Evolutionary conservation across 2,797 vertebrate species (phyloP), one percentile per base, ranked within the genome.

Genomic region (Hybognathus amarus): DNA sequence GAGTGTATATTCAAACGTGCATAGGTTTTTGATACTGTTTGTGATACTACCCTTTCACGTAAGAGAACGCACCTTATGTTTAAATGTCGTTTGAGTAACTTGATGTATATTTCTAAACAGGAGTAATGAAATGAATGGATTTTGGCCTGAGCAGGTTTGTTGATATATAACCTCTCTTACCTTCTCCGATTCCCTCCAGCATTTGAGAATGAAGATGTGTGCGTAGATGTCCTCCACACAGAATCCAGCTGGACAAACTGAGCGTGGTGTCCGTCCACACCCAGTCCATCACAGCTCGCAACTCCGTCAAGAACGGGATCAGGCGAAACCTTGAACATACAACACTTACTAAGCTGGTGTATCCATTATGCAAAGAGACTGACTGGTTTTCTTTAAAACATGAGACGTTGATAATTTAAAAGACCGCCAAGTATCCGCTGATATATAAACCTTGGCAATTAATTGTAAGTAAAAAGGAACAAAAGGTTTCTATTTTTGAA

Each of bases 111-210:
- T 27, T 61, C 24, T 61, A 27, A 15, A 15, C 24, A 61, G 2
- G 8, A 63, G 24, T 63, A 30, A 30, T 56, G 10, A 56, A 56
- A n/a, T 30, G 1, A 13, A 63, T 63, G 24, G 61, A 30, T 30
- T 30, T 17, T 27, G 24, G 12, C 15, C 56, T 61, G 5, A 61
- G 56, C n/a, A 5, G 22, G 10, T 67, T 22, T 71, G 6, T 22
- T n/a, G 0, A n/a, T 13, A 6, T 13, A 61, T 27, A 61, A 0
- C 0, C n/a, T 36, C 18, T 69, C 78, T 84, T 91, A 99, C 98
- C 96, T 99, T 99, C 92, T 99, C 98, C 0, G 98, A 99, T 89
- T 99, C 98, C 85, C 98, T 94, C 98, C 98, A 99, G n/a, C 98
- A 99, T 90, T 99, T 99, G 70, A 99, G 94, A 89, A 99, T 97